Evolutionary conservation across 2,888 invertebrate genomes (phyloP).

Genomic region (Stenichneumon culpator): DNA sequence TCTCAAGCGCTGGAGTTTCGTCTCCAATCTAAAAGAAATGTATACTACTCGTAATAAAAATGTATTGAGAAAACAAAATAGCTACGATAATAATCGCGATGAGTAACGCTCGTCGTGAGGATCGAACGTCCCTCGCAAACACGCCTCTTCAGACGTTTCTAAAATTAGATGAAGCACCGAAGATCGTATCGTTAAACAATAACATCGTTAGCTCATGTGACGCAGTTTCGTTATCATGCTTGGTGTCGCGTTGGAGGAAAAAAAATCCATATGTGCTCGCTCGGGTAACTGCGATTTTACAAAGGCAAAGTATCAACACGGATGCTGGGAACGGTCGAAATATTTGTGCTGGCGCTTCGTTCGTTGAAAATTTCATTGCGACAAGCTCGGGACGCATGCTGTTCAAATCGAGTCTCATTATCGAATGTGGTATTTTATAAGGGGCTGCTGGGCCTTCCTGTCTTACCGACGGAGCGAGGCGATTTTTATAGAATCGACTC

Average conservation of each 20-base stretch:
- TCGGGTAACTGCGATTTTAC: neutral
- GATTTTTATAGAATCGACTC: too few species aligned
- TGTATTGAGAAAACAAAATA: constrained; percentile 1
- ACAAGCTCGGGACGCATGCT: neutral
- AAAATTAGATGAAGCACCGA: constrained; percentile 12
- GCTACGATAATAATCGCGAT: constrained; percentile 3
- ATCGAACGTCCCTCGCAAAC: constrained; percentile 19
- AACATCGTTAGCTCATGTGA: neutral
- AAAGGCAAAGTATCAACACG: neutral
- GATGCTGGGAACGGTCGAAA: constrained; percentile 16
- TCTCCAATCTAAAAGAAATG: constrained; percentile 80
- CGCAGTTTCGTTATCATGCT: constrained; percentile 1
- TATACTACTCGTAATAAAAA: constrained; percentile 37
- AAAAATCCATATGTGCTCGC: neutral
- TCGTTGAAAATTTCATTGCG: neutral
- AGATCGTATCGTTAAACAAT: constrained; percentile 27
- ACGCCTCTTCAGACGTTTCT: constrained; percentile 17
- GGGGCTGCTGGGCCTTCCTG: too few species aligned
- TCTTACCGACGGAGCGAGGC: too few species aligned
- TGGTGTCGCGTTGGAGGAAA: neutral
- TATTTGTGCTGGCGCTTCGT: neutral
- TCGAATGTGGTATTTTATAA: neutral
- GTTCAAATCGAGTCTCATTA: neutral
- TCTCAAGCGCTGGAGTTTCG: constrained; percentile 78
- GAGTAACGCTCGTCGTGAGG: constrained; percentile 1